phyloP scores from a whole-genome alignment of 37 sponge, comb jelly and placozoan genomes.

The Mnemiopsis leidyi region DNA sequence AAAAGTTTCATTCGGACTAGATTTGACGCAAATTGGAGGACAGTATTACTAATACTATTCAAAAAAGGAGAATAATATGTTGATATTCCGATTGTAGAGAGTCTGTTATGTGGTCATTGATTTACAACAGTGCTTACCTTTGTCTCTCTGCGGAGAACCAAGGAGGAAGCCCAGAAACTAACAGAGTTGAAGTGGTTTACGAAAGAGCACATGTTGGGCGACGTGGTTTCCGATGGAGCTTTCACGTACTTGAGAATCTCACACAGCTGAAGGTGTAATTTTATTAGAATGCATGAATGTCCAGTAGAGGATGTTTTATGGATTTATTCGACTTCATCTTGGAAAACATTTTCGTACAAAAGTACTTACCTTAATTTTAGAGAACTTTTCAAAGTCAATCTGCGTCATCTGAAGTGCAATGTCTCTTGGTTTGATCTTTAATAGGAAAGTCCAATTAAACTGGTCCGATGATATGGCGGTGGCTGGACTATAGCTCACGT shows the following conservation, averaged over 20 bases:
- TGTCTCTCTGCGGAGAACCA: constrained; percentile 4
- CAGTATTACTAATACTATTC: no score
- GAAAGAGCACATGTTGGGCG: constrained; percentile 64
- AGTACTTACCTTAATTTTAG: constrained; percentile 53
- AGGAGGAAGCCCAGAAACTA: constrained; percentile 60
- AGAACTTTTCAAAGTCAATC: constrained; percentile 65
- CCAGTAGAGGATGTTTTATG: no score
- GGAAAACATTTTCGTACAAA: no score
- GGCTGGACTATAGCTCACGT: constrained; percentile 37
- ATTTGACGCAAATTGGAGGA: no score
- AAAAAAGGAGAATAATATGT: no score
- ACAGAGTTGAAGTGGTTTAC: constrained; percentile 62
- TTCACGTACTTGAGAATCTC: constrained; percentile 51
- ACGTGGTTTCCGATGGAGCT: constrained; percentile 48
- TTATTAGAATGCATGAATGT: not conserved
- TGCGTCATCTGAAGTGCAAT: constrained; percentile 61
- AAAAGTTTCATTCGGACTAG: no score
- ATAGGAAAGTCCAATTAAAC: constrained; percentile 51
- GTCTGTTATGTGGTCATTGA: no score
- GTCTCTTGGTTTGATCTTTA: constrained; percentile 36
- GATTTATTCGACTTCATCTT: no score
- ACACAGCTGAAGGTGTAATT: constrained; percentile 12
- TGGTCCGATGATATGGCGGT: constrained; percentile 56
- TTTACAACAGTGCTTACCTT: no score
- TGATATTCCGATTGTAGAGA: no score